Percentiles rank a stretch among this genome's conserved stretches.
Conservation (phyloP, 30 jellyfish, hydroid and myxozoan species). For the Clytia hemisphaerica region DNA sequence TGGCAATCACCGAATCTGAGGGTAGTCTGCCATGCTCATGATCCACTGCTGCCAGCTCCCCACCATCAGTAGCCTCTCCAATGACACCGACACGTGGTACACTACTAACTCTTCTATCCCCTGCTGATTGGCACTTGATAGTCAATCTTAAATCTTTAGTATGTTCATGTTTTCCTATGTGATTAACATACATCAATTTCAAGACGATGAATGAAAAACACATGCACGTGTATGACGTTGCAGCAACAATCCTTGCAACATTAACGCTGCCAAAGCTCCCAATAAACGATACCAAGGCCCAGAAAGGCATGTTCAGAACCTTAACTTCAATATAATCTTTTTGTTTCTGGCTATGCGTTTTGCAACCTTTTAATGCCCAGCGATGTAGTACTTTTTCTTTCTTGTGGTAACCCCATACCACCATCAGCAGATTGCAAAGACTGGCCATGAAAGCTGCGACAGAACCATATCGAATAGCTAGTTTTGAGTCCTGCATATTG, state of each 20-base stretch:
- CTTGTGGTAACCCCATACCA: neutral
- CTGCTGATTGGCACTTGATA: too few relatives aligned
- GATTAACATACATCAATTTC: slow-evolving; percentile 19
- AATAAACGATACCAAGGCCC: slow-evolving; percentile 12
- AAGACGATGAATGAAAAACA: slow-evolving; percentile 4
- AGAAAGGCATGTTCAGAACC: slow-evolving; percentile 20
- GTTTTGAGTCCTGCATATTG: neutral
- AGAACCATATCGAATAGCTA: slow-evolving; percentile 24
- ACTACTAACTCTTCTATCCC: too few relatives aligned
- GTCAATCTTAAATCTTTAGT: too few relatives aligned
- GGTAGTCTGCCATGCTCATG: too few relatives aligned
- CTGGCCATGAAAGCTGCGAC: slow-evolving; percentile 6
- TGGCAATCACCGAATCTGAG: too few relatives aligned
- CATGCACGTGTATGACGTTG: neutral
- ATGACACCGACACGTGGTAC: too few relatives aligned
- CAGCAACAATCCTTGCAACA: neutral
- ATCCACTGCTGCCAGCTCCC: too few relatives aligned
- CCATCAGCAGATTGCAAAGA: slow-evolving; percentile 7
- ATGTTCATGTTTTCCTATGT: slow-evolving; percentile 6
- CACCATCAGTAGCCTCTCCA: too few relatives aligned
- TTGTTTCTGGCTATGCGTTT: neutral
- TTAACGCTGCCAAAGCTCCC: slow-evolving; percentile 22
- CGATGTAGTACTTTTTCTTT: neutral
- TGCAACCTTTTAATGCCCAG: slow-evolving; percentile 10
- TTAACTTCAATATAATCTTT: neutral